These are phyloP conservation scores for Enteromius afrohamiltoni DNA, from an alignment of 2,797 vertebrate species.

Conservation along the genomic window DNA sequence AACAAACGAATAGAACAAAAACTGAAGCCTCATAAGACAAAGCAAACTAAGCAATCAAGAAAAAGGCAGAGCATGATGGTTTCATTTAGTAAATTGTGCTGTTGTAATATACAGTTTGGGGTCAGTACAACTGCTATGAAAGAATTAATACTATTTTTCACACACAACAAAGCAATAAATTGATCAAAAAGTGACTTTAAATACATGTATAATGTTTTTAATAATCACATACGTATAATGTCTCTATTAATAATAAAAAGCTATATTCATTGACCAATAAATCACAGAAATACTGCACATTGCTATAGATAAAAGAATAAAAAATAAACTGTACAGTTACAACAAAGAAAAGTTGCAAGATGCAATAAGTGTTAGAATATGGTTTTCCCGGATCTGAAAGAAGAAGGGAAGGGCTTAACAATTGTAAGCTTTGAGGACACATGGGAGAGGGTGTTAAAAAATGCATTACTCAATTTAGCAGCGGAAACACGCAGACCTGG, in stretches of 20 bases:
- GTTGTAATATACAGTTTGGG: background rate
- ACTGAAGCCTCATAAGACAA: no score
- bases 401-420: constrained; percentile 12
- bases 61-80: background rate
- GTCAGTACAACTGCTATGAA: background rate
- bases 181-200: background rate
- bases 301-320: no score
- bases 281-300: background rate
- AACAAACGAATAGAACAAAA: no score
- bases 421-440: constrained; percentile 39
- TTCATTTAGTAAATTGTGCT: background rate
- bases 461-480: constrained; percentile 51
- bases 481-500: constrained; percentile 41
- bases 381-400: constrained; percentile 3
- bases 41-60: background rate
- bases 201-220: background rate
- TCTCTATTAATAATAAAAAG: background rate
- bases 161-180: background rate
- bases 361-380: background rate
- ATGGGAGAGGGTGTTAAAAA: constrained; percentile 52
- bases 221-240: background rate
- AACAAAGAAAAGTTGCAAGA: background rate
- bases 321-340: background rate
- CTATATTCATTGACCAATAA: background rate
- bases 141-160: background rate